A percentile compares a stretch with the other conserved stretches of the same genome.
These are phyloP conservation scores for Zosterops lateralis DNA, from an alignment of 2,113 vertebrate genomes.

Conservation along the genomic window DNA sequence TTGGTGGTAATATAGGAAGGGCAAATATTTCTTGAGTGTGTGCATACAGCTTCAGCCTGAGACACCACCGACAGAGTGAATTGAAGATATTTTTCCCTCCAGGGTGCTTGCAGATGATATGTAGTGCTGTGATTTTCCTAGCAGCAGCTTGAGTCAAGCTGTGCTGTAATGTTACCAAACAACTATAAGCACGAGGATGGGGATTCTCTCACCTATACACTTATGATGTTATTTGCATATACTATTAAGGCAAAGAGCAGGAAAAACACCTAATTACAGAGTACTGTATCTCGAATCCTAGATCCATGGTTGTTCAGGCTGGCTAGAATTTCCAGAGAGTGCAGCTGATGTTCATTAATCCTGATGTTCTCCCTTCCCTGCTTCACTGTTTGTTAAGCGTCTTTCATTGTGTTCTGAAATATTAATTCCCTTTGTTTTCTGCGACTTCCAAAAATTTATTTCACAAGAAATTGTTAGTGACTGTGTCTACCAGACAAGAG, in stretches of 20 bases:
- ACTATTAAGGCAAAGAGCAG: neutral
- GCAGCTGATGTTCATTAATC: neutral
- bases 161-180: conserved; percentile 1
- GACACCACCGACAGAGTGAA: neutral
- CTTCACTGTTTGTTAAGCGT: neutral
- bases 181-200: neutral
- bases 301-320: neutral
- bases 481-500: neutral
- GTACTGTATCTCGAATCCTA: neutral
- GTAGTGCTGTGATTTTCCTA: conserved; percentile 3
- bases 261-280: neutral
- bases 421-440: neutral
- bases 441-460: neutral
- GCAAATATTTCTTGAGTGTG: neutral
- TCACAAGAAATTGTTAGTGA: neutral
- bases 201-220: neutral
- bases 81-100: neutral
- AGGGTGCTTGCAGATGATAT: neutral
- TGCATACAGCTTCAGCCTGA: neutral
- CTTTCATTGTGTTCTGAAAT: neutral
- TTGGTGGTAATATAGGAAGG: neutral
- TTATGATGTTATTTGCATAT: neutral
- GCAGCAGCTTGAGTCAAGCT: neutral
- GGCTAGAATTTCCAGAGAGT: neutral
- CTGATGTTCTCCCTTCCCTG: neutral